Evolutionary conservation across 2,888 invertebrate species (phyloP), one percentile per base, ranked within the genome.

Genomic region (Parasteatoda lunata): DNA sequence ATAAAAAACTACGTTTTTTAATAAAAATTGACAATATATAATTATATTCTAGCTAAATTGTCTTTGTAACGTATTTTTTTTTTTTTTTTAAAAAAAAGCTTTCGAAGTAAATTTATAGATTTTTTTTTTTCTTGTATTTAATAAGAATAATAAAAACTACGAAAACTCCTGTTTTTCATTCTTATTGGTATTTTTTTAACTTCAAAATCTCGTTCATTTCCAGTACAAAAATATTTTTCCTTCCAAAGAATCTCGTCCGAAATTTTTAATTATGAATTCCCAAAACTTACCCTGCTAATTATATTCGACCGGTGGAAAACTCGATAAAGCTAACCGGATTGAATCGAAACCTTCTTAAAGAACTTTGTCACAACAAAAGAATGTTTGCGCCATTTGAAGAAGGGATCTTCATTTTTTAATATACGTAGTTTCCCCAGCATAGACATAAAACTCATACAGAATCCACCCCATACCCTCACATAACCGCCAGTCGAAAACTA

Each of bases 331-430:
- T 9, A 59, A n/a, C 59, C 9, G 11, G 59, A 59, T 59, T 59
- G 59, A 59, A n/a, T 59, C 30, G n/a, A 59, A 59, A 59, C 64
- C 64, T n/a, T n/a, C 48, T 66, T 51, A 49, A 47, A 66, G 80
- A 73, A 80, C 72, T 80, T 65, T 80, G 72, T 80, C 80, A 81
- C 81, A 81, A 81, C 75, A 81, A 64, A 59, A 75, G 66, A 72
- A 66, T 73, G 72, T 73, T 77, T 68, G 77, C 77, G n/a, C 7
- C 77, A 15, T 77, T 9, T 48, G 45, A 51, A 47, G 48, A 54
- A 54, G 51, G 52, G 66, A 30, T 7, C 7, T 77, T 76, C 54
- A 68, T 77, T 84, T 84, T 84, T 84, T 78, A 84, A 84, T 84
- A 84, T 84, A 78, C 70, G 65, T n/a, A 51, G 45, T 49, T 48